These are phyloP conservation scores for Probaryconus sp. DNA, from an alignment of 1,140 invertebrate species.

Conservation along the genomic window DNA sequence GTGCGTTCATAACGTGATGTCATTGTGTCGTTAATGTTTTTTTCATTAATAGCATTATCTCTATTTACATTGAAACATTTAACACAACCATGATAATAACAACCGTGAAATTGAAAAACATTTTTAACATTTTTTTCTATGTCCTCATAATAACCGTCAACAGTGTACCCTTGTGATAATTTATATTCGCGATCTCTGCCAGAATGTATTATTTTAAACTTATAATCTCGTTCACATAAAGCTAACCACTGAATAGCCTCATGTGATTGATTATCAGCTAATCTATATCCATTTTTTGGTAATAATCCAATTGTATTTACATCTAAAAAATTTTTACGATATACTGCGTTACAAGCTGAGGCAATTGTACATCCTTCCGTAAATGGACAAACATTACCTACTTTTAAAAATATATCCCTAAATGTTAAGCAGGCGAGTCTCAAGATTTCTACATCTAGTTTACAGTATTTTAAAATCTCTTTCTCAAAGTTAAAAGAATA, in stretches of 20 bases:
- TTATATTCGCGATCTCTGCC: background rate
- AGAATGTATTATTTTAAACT: background rate
- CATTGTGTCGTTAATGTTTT: background rate
- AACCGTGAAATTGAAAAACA: conserved; percentile 48
- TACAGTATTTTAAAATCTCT: conserved; percentile 42
- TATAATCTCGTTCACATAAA: background rate
- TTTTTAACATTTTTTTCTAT: background rate
- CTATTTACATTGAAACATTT: conserved; percentile 20
- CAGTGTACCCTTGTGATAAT: background rate
- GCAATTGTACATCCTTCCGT: conserved; percentile 36
- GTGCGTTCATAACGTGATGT: background rate
- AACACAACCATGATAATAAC: conserved; percentile 46
- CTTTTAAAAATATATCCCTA: conserved; percentile 24
- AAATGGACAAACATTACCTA: conserved; percentile 32
- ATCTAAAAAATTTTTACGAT: conserved; percentile 34
- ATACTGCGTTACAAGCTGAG: conserved; percentile 28
- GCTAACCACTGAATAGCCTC: background rate
- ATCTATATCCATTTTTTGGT: background rate
- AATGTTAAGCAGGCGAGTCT: conserved; percentile 35
- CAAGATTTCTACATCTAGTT: conserved; percentile 40
- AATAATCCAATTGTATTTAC: background rate
- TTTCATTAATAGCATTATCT: too few species aligned
- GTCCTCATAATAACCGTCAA: conserved; percentile 31
- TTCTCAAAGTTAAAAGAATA: conserved; percentile 46
- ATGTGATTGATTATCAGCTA: background rate